These are phyloP conservation scores for Melinopterus prodromus DNA, from an alignment of 2,888 invertebrate species.

Conservation along the genomic window DNA sequence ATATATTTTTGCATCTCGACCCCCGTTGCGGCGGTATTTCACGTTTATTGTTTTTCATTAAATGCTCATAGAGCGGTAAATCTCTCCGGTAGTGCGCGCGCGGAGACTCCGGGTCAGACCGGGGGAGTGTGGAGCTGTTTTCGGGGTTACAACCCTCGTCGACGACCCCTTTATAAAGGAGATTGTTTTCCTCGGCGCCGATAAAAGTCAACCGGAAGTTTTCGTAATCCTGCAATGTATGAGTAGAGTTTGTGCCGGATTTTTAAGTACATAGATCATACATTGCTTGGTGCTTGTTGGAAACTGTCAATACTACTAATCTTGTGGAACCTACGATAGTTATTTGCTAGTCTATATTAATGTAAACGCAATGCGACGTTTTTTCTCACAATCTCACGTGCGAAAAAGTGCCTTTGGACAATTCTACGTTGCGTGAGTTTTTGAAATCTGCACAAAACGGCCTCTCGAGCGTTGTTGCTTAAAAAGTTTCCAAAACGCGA, in stretches of 20 bases:
- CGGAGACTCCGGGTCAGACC: not conserved
- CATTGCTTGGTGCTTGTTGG: too few species aligned
- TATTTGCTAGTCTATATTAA: too few species aligned
- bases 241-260: not conserved
- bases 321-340: too few species aligned
- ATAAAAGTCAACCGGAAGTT: not conserved
- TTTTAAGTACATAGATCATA: too few species aligned
- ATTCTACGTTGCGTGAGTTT: too few species aligned
- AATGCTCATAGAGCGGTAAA: not conserved
- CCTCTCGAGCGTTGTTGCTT: too few species aligned
- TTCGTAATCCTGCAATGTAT: not conserved
- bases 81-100: not conserved
- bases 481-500: too few species aligned
- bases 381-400: too few species aligned
- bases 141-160: not conserved
- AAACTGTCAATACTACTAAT: too few species aligned
- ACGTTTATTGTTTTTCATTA: not conserved
- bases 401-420: too few species aligned
- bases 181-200: not conserved
- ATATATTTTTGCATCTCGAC: not conserved
- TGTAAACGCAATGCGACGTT: too few species aligned
- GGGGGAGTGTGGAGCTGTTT: not conserved
- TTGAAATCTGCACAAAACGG: too few species aligned
- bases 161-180: not conserved
- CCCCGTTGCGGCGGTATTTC: not conserved